Evolutionary conservation across 2,888 invertebrate genomes (phyloP).

Genomic region (Diloba caeruleocephala): DNA sequence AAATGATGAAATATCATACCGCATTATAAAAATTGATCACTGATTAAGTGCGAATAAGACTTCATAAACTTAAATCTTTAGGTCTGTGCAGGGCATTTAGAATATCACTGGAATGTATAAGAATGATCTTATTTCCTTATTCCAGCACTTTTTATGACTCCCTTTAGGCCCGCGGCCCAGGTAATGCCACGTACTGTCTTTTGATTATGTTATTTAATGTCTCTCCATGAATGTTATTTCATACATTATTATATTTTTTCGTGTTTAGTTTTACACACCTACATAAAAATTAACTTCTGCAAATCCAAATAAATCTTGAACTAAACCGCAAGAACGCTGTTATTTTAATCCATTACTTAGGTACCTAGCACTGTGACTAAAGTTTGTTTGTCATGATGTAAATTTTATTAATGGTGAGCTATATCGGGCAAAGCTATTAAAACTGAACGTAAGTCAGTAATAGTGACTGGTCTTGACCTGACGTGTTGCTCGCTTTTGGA

Average conservation of each 20-base stretch:
- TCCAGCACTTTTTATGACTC: conserved; percentile 31
- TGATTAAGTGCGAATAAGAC: conserved; percentile 3
- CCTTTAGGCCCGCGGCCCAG: too few relatives aligned
- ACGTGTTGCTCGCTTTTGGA: conserved; percentile 47
- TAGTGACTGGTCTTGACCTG: conserved; percentile 58
- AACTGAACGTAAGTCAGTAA: conserved; percentile 51
- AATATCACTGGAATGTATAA: conserved; percentile 16
- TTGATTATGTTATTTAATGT: conserved; percentile 12
- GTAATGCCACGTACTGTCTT: too few relatives aligned
- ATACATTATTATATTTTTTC: too few relatives aligned
- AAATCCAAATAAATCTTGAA: not conserved
- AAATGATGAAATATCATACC: too few relatives aligned
- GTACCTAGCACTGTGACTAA: conserved; percentile 48
- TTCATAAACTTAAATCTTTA: conserved; percentile 23
- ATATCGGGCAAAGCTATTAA: conserved; percentile 54
- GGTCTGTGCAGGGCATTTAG: conserved; percentile 6
- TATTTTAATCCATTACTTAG: conserved; percentile 18
- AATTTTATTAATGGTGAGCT: conserved; percentile 48
- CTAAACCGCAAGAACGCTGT: conserved; percentile 26
- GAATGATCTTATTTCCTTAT: conserved; percentile 30
- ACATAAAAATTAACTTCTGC: not conserved
- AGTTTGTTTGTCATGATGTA: conserved; percentile 49
- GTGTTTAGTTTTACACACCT: too few relatives aligned
- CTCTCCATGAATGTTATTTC: conserved; percentile 5
- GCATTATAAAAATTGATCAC: too few relatives aligned